Evolutionary conservation across 2,888 invertebrate genomes (phyloP).

Genomic region (Leptinotarsa tumamoca): DNA sequence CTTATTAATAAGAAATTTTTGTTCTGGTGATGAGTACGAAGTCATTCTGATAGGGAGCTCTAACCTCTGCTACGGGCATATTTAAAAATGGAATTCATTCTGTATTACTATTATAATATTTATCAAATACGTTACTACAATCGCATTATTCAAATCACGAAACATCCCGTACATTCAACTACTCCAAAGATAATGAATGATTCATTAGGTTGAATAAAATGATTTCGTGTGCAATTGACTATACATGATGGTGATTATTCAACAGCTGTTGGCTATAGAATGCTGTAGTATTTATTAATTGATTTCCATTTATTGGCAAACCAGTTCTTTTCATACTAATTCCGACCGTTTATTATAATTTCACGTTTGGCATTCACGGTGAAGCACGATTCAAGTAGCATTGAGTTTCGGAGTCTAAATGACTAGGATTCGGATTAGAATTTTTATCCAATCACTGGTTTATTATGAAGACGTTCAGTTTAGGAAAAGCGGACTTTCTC

Average conservation of each 20-base stretch:
- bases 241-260: constrained; percentile 19
- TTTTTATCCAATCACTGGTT: background rate
- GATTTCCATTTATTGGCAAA: constrained; percentile 19
- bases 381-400: constrained; percentile 2
- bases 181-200: constrained; percentile 8
- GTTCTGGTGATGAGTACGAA: too few relatives aligned
- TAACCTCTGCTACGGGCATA: too few relatives aligned
- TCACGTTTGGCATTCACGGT: constrained; percentile 9
- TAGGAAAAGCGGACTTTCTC: too few relatives aligned
- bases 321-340: constrained; percentile 18
- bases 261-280: constrained; percentile 19
- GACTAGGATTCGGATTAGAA: background rate
- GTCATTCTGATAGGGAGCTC: too few relatives aligned
- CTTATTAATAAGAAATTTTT: too few relatives aligned
- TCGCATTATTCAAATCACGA: background rate
- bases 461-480: too few relatives aligned
- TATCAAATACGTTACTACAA: background rate
- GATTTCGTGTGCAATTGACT: constrained; percentile 18
- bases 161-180: constrained; percentile 5
- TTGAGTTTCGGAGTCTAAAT: background rate
- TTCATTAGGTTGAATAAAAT: constrained; percentile 17
- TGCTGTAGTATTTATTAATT: constrained; percentile 21
- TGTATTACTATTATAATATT: background rate
- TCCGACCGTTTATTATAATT: constrained; percentile 12
- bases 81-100: background rate